Conservation (phyloP, 1,140 invertebrate genomes). For the Drosophila suzukii region DNA sequence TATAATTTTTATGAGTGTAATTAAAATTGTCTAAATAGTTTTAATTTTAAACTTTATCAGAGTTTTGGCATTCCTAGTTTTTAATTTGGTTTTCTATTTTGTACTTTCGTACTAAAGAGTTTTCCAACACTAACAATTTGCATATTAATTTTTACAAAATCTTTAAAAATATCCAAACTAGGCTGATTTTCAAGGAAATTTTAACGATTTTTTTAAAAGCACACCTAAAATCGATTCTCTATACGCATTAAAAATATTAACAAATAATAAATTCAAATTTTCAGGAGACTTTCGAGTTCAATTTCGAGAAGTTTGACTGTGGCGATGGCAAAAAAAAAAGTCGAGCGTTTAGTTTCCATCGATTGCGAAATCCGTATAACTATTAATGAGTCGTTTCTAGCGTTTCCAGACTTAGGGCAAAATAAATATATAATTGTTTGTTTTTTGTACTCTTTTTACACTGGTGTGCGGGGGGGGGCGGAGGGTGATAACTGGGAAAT, state of each 20-base stretch:
- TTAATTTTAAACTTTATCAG: too few species aligned
- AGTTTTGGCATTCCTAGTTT: too few species aligned
- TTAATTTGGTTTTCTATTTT: too few species aligned
- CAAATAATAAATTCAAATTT: background rate
- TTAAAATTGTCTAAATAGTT: too few species aligned
- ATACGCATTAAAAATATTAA: too few species aligned
- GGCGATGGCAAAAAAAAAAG: conserved; percentile 10
- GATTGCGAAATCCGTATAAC: conserved; percentile 42
- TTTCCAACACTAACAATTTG: too few species aligned
- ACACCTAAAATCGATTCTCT: too few species aligned
- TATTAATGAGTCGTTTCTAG: conserved; percentile 38
- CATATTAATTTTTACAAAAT: too few species aligned
- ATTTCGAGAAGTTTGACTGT: conserved; percentile 21
- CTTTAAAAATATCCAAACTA: too few species aligned
- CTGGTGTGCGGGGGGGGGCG: conserved; percentile 9
- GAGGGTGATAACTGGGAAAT: background rate
- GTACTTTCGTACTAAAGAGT: too few species aligned
- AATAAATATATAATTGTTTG: conserved; percentile 40
- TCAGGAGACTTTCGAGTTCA: background rate
- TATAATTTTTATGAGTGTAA: background rate
- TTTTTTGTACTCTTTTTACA: conserved; percentile 18
- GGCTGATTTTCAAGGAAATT: too few species aligned
- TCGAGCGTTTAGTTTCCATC: conserved; percentile 25
- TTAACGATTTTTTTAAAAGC: too few species aligned
- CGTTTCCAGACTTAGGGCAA: conserved; percentile 25